phyloP scores from a whole-genome alignment of 2,113 vertebrate genomes.

The Channa maculata region DNA sequence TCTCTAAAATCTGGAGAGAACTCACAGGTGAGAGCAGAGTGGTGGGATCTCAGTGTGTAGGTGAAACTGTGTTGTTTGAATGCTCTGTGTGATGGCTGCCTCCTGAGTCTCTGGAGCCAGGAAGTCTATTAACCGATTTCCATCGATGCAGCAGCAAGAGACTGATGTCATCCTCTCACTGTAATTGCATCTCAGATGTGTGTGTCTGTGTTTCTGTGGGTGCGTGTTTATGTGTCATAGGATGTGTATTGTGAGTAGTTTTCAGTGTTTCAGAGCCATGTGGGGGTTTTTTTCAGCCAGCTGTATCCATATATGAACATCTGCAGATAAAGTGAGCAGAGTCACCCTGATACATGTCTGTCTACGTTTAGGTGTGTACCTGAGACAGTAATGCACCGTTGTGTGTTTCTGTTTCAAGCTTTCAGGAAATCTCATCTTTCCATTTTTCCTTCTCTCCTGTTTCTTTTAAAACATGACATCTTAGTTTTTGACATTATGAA shows the following conservation, averaged over 20 bases:
- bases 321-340: constrained; percentile 8
- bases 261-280: not conserved
- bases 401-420: too few relatives aligned
- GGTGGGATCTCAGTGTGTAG: constrained; percentile 1
- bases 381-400: not conserved
- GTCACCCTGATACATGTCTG: constrained; percentile 5
- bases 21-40: not conserved
- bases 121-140: constrained; percentile 71
- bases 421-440: too few relatives aligned
- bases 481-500: not conserved
- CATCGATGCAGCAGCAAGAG: constrained; percentile 60
- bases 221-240: not conserved
- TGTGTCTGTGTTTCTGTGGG: constrained; percentile 5
- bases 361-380: not conserved
- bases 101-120: constrained; percentile 58
- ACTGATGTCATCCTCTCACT: constrained; percentile 59
- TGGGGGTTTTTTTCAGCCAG: not conserved
- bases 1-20: not conserved
- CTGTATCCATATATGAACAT: constrained; percentile 23
- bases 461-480: too few relatives aligned
- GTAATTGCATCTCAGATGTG: constrained; percentile 66
- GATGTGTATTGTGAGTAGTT: constrained; percentile 11
- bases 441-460: too few relatives aligned
- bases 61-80: constrained; percentile 30
- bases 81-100: constrained; percentile 11